Evolutionary conservation across 2,888 invertebrate species (phyloP).

Genomic region (Branchellion lobata): DNA sequence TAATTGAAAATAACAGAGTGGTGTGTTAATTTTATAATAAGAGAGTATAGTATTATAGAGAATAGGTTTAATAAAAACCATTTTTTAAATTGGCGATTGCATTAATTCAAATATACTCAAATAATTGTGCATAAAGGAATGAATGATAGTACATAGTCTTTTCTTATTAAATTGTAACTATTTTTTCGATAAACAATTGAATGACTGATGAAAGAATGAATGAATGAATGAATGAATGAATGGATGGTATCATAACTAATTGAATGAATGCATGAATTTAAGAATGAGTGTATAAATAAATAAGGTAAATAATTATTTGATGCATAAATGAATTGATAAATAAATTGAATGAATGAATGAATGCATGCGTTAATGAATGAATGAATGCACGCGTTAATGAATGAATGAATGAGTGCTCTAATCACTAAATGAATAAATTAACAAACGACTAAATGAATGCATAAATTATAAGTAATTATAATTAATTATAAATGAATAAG

Average conservation of each 20-base stretch:
- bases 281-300: not conserved
- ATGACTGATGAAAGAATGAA: not conserved
- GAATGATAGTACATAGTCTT: no score
- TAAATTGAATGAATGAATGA: constrained; percentile 1
- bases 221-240: not conserved
- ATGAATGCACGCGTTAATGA: not conserved
- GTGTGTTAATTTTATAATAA: no score
- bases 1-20: no score
- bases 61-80: no score
- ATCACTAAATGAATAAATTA: not conserved
- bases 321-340: not conserved
- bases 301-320: not conserved
- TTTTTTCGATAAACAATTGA: no score
- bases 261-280: not conserved
- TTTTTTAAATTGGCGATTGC: no score
- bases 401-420: not conserved
- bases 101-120: no score
- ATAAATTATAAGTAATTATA: not conserved
- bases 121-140: no score
- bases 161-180: no score
- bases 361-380: not conserved
- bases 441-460: not conserved
- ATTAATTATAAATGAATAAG: not conserved
- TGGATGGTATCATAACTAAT: not conserved
- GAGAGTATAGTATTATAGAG: no score